A percentile compares a stretch with the other conserved stretches of the same genome.
Evolutionary conservation across 2,113 vertebrate genomes (phyloP).

Genomic region (Girardinichthys multiradiatus): DNA sequence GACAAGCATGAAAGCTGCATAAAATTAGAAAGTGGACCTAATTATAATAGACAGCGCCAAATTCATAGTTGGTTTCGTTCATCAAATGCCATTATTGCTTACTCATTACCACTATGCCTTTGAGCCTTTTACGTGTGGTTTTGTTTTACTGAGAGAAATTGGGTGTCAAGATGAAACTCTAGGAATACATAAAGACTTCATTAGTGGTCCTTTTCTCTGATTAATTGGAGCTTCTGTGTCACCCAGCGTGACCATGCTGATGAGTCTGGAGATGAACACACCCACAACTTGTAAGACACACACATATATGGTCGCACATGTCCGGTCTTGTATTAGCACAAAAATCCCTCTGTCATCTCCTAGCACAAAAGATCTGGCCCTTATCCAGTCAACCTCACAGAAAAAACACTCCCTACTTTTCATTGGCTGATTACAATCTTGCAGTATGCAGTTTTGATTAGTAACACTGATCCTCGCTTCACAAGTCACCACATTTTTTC

Average conservation of each 20-base stretch:
- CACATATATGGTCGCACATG: slow-evolving; percentile 2
- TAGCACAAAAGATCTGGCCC: neutral
- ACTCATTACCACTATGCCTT: slow-evolving; percentile 36
- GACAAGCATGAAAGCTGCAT: neutral
- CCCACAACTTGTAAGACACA: slow-evolving; percentile 27
- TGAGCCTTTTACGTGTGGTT: slow-evolving; percentile 37
- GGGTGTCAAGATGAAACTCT: slow-evolving; percentile 57
- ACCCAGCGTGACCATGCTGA: slow-evolving; percentile 59
- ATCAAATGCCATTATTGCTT: slow-evolving; percentile 33
- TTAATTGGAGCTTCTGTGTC: slow-evolving; percentile 63
- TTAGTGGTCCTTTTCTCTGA: slow-evolving; percentile 59
- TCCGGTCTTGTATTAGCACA: neutral
- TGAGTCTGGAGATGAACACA: slow-evolving; percentile 53
- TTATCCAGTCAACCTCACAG: slow-evolving; percentile 4
- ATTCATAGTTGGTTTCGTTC: slow-evolving; percentile 25
- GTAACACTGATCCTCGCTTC: slow-evolving; percentile 6
- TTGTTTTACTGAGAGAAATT: slow-evolving; percentile 44
- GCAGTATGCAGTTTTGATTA: slow-evolving; percentile 26
- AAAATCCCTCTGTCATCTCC: neutral
- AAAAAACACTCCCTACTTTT: neutral
- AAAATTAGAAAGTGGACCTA: slow-evolving; percentile 5
- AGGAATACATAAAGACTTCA: slow-evolving; percentile 66
- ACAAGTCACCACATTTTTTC: slow-evolving; percentile 17
- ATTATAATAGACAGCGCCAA: neutral
- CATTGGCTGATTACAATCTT: slow-evolving; percentile 17